phyloP scores from a whole-genome alignment of 2,797 vertebrate species.

The Echeneis naucrates region DNA sequence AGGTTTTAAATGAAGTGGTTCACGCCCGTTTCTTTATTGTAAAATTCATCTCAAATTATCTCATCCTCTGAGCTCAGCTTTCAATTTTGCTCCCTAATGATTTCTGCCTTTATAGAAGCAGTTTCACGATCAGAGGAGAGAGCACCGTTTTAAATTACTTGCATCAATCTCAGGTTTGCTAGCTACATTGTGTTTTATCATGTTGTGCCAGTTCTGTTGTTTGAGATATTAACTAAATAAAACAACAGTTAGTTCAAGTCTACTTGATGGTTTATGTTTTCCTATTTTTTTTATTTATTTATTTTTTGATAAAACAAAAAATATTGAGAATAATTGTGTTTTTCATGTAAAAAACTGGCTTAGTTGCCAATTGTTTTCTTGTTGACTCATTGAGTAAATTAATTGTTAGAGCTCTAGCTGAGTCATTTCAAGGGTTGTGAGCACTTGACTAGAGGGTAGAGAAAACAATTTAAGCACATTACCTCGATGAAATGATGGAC shows the following conservation, averaged over 20 bases:
- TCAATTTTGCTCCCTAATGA: background rate
- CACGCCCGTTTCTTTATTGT: background rate
- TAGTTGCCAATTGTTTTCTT: background rate
- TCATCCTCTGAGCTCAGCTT: background rate
- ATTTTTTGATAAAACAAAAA: too few relatives aligned
- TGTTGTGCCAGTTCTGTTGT: background rate
- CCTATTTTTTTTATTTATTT: too few relatives aligned
- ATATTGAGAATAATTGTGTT: too few relatives aligned
- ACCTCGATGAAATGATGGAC: background rate
- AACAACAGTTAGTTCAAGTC: too few relatives aligned
- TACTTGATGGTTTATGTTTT: too few relatives aligned
- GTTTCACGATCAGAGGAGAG: background rate
- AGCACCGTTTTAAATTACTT: background rate
- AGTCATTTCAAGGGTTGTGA: background rate
- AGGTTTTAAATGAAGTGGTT: constrained; percentile 1
- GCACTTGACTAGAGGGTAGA: background rate
- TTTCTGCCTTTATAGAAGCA: background rate
- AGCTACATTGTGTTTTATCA: background rate
- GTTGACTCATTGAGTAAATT: background rate
- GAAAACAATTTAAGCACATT: background rate
- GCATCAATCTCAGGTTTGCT: too few relatives aligned
- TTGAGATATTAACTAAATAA: background rate
- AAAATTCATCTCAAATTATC: constrained; percentile 1
- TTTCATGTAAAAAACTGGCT: too few relatives aligned
- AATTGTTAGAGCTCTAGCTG: background rate